Percentiles rank a stretch among this genome's conserved stretches.
Evolutionary conservation across 2,113 vertebrate genomes (phyloP).

Genomic region (Mesoclemmys tuberculata): DNA sequence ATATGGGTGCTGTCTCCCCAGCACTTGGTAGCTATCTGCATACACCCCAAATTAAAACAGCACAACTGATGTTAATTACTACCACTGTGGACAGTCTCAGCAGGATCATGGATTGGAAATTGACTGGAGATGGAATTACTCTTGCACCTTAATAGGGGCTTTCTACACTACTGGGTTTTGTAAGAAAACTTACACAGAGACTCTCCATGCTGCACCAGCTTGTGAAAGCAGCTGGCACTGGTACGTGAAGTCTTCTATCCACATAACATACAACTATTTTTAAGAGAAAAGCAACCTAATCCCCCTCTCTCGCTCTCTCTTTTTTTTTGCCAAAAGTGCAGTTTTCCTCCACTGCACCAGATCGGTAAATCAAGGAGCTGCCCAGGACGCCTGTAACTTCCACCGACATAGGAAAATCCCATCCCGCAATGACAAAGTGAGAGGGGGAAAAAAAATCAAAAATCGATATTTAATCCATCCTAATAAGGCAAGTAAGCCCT

Average conservation of each 20-base stretch:
- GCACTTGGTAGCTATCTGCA: constrained; percentile 17
- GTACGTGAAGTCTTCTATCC: background rate
- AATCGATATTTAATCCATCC: constrained; percentile 70
- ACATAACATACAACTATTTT: background rate
- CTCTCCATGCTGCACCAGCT: background rate
- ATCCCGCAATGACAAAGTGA: constrained; percentile 15
- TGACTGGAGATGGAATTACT: background rate
- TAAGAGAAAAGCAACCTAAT: background rate
- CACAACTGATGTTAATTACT: background rate
- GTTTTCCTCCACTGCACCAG: accelerated
- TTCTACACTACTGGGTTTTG: background rate
- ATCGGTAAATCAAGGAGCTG: constrained; percentile 52
- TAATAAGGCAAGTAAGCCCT: background rate
- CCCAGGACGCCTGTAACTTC: constrained; percentile 1
- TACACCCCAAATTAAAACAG: background rate
- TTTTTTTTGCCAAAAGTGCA: background rate
- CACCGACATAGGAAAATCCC: constrained; percentile 40
- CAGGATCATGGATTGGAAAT: background rate
- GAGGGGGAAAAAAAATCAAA: background rate
- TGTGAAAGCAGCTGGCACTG: background rate
- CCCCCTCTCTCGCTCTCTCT: background rate
- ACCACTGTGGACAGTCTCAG: background rate
- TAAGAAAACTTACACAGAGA: background rate
- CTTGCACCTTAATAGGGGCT: background rate
- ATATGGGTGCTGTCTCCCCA: background rate